phyloP scores from a whole-genome alignment of 2,888 invertebrate genomes.

The Adela reaumurella region DNA sequence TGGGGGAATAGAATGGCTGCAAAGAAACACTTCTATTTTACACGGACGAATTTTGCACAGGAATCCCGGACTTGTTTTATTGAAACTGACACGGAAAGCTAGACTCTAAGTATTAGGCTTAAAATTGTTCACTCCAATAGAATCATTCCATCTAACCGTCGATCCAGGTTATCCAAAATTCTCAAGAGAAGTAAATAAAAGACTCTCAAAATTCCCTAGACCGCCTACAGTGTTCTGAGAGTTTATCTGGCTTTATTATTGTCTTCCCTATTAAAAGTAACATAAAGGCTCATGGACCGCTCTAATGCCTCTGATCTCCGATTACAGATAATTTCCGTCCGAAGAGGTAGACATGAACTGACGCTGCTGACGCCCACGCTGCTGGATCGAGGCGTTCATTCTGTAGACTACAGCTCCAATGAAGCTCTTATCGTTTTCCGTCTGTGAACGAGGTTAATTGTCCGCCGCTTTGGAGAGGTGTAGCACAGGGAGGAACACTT shows the following conservation, averaged over 20 bases:
- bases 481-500: no score
- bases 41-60: no score
- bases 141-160: no score
- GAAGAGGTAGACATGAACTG: no score
- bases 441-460: neutral
- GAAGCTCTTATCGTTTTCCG: neutral
- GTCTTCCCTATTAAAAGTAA: neutral
- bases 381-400: neutral
- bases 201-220: neutral
- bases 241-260: neutral
- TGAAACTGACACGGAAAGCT: no score
- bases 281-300: neutral
- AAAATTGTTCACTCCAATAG: no score
- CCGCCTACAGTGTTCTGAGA: neutral
- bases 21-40: no score
- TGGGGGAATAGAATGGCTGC: no score
- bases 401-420: neutral
- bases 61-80: no score
- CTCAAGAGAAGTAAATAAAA: neutral
- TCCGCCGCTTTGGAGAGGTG: no score
- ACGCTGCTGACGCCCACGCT: neutral
- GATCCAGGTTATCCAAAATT: no score
- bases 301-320: neutral
- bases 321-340: neutral
- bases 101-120: no score